Conservation (phyloP, 2,113 vertebrate genomes). For the Oncorhynchus clarkii region DNA sequence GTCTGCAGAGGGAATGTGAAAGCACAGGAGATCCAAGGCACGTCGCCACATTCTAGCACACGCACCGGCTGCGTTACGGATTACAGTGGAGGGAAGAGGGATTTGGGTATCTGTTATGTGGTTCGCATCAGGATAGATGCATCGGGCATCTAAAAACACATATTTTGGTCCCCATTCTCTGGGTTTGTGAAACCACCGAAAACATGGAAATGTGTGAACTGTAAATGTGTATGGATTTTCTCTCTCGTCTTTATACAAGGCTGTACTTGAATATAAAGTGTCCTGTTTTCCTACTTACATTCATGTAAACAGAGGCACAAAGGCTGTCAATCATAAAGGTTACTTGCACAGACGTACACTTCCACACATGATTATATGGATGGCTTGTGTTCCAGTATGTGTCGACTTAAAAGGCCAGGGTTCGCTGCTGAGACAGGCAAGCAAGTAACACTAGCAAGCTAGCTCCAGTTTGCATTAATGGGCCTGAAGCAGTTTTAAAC, state of each 20-base stretch:
- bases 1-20: constrained; percentile 49
- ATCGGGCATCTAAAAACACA: neutral
- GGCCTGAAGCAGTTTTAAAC: no score
- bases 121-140: constrained; percentile 53
- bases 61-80: constrained; percentile 19
- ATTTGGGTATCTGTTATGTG: constrained; percentile 38
- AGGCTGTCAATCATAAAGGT: neutral
- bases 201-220: no score
- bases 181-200: no score
- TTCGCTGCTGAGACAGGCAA: no score
- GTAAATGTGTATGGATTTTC: no score
- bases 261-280: neutral
- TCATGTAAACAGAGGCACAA: neutral
- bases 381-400: neutral
- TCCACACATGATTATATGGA: neutral
- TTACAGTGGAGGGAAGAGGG: neutral
- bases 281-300: neutral
- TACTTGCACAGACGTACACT: neutral
- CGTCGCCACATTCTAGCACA: neutral
- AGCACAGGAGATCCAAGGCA: constrained; percentile 40
- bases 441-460: no score
- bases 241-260: no score
- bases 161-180: neutral
- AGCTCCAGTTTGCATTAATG: no score
- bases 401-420: neutral